Evolutionary conservation across 2,113 vertebrate species (phyloP).

Genomic region (Boleophthalmus pectinirostris): DNA sequence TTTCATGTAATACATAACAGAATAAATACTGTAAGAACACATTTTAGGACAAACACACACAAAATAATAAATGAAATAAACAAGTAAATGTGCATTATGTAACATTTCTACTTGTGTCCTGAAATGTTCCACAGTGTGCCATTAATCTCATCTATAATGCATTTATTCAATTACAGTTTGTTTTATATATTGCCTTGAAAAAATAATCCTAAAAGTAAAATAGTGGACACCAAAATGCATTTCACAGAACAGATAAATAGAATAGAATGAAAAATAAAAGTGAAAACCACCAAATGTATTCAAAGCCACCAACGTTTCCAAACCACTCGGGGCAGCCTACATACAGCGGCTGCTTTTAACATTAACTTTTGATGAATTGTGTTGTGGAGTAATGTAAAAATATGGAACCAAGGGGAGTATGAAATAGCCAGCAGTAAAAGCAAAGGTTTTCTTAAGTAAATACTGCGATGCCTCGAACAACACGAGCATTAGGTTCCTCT

Average conservation of each 20-base stretch:
- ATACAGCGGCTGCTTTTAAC: slow-evolving; percentile 25
- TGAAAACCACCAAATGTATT: background rate
- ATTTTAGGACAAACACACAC: no score
- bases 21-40: no score
- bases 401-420: slow-evolving; percentile 3
- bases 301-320: background rate
- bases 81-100: no score
- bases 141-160: no score
- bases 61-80: no score
- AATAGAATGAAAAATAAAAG: background rate
- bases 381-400: slow-evolving; percentile 15
- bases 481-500: background rate
- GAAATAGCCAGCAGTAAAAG: slow-evolving; percentile 7
- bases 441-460: background rate
- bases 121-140: no score
- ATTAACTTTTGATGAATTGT: slow-evolving; percentile 41
- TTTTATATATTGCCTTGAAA: no score
- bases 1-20: no score
- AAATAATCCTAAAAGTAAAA: no score
- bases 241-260: background rate
- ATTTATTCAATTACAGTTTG: no score
- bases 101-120: no score
- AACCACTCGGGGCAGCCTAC: background rate
- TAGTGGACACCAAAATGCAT: no score
- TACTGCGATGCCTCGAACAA: background rate